Percentiles rank a stretch among this genome's conserved stretches.
These are phyloP conservation scores for Myoxocephalus aenaeus DNA, from an alignment of 2,797 vertebrate genomes.

Conservation along the genomic window DNA sequence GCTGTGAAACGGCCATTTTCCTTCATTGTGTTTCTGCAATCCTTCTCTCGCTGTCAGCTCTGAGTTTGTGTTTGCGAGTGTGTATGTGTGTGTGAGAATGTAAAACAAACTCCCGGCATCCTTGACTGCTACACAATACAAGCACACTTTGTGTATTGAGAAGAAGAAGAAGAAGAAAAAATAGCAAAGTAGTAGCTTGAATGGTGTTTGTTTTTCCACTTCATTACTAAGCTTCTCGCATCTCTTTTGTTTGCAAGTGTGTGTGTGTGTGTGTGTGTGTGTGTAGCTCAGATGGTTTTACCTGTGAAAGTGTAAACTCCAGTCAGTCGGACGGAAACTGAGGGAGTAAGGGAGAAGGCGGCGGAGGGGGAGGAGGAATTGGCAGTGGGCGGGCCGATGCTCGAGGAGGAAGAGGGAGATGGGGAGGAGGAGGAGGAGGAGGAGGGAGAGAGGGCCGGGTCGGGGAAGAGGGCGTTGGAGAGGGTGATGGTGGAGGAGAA, in stretches of 20 bases:
- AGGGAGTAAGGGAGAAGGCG: conserved; percentile 69
- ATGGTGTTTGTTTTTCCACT: conserved; percentile 48
- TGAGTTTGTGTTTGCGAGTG: not conserved
- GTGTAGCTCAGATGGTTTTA: conserved; percentile 73
- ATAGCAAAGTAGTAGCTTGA: conserved; percentile 38
- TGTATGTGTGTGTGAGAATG: not conserved
- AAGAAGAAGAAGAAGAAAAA: conserved; percentile 5
- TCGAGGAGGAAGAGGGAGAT: conserved; percentile 9
- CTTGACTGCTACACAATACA: conserved; percentile 42
- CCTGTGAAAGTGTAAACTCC: conserved; percentile 85
- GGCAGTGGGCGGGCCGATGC: conserved; percentile 46
- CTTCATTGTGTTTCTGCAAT: conserved; percentile 26
- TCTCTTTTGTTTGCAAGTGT: conserved; percentile 44
- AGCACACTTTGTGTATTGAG: conserved; percentile 41
- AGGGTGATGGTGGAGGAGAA: conserved; percentile 46
- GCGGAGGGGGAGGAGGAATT: conserved; percentile 51
- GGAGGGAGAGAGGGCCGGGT: conserved; percentile 45
- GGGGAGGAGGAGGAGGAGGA: conserved; percentile 36
- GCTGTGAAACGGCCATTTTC: conserved; percentile 51
- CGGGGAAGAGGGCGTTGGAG: conserved; percentile 71
- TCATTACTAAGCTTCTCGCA: conserved; percentile 40
- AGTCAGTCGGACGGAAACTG: conserved; percentile 80
- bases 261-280: conserved; percentile 47
- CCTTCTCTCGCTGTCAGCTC: conserved; percentile 10
- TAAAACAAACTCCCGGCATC: conserved; percentile 31